These are phyloP conservation scores for Sinocyclocheilus grahami DNA, from an alignment of 2,113 vertebrate genomes.

Conservation along the genomic window DNA sequence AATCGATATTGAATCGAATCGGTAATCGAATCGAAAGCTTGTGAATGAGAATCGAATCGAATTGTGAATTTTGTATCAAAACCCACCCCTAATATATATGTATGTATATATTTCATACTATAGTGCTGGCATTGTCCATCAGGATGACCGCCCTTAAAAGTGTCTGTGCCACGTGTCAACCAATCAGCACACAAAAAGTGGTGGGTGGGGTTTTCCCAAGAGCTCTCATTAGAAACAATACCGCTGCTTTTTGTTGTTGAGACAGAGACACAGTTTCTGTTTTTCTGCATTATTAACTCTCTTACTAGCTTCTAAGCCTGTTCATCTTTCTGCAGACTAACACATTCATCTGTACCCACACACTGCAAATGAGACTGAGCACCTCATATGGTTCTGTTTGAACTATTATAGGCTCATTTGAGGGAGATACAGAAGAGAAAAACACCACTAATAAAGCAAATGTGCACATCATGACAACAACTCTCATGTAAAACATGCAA, in stretches of 20 bases:
- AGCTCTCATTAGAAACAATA: constrained; percentile 37
- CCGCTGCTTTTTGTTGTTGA: constrained; percentile 12
- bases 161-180: neutral
- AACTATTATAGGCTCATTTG: neutral
- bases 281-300: constrained; percentile 30
- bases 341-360: constrained; percentile 6
- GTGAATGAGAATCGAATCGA: too few relatives aligned
- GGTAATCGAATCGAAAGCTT: too few relatives aligned
- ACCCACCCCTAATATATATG: too few relatives aligned
- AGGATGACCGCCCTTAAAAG: neutral
- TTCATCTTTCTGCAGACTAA: neutral
- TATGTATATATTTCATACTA: neutral
- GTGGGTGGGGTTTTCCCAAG: constrained; percentile 10
- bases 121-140: neutral
- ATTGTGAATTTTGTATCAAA: too few relatives aligned
- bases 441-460: neutral
- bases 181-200: neutral
- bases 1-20: too few relatives aligned
- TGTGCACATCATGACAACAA: neutral
- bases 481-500: neutral
- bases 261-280: neutral
- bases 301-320: neutral
- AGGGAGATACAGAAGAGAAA: neutral
- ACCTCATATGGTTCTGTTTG: neutral
- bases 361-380: neutral